Base-by-base conservation (phyloP, 2,797 vertebrate species). In the Hypotaenidia philippensis region DNA sequence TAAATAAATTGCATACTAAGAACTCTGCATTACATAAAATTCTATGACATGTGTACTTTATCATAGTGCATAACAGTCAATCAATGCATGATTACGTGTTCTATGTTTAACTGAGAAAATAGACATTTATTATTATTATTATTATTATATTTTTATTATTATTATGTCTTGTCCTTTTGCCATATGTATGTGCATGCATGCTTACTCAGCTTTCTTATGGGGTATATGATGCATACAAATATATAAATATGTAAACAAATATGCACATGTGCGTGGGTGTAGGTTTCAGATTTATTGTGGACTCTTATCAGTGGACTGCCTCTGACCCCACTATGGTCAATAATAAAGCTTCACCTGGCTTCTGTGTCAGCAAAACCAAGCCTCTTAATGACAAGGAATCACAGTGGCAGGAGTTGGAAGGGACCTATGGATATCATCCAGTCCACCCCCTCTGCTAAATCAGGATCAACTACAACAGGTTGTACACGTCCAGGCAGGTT, bases 351-450 rank as follows among this genome's bases (percentile, higher is more conserved):
- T 92, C 34, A 31, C 29, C 19, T 52, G 34, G 25, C 50, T 83
- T 95, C 57, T 72, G 31, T 55, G 47, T 40, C 50, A 91, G 45
- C 56, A 83, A 89, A 83, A 19, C 10, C 49, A 78, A 64, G 6
- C 17, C 18, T 87, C 13, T 87, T 50, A 47, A 31, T 55, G 19
- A 78, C 85, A 76, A 5, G 14, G 47, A 49, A 49, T 26, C 47
- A 27, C 49, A 50, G 49, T 50, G 49, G 25, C 23, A 50, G 49
- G 49, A 25, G 13, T 50, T 50, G 49, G 49, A 50, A 50, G 23
- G 49, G 25, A 50, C 49, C 25, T 50, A 22, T 50, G 49, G 49
- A 26, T 13, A 26, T 26, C 8, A 50, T 26, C 23, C 26, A 50
- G 49, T 50, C 25, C 49, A 50, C 7, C 47, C 23, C 47, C 21